Conservation (phyloP, 1,140 invertebrate species). For the Drosophila eugracilis region DNA sequence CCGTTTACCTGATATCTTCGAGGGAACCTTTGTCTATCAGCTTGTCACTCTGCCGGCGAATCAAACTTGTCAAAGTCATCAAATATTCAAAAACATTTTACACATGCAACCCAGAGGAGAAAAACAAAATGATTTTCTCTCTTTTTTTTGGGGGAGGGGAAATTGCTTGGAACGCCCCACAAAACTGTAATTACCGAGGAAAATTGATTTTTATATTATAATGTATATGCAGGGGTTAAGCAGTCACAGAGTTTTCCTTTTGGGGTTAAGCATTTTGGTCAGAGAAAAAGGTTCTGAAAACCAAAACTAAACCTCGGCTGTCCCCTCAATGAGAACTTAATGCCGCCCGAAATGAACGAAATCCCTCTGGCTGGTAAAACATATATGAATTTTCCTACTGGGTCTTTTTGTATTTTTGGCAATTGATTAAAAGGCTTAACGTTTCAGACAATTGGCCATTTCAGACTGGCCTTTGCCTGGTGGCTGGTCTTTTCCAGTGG, state of each 20-base stretch:
- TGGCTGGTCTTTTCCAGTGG: slow-evolving; percentile 17
- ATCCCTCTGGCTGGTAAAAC: slow-evolving; percentile 46
- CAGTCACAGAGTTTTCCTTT: too few species aligned
- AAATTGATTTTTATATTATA: slow-evolving; percentile 77
- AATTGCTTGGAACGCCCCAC: slow-evolving; percentile 53
- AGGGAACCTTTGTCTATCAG: slow-evolving; percentile 10
- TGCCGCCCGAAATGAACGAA: slow-evolving; percentile 73
- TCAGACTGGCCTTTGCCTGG: slow-evolving; percentile 36
- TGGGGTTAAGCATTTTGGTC: slow-evolving; percentile 4
- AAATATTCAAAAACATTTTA: slow-evolving; percentile 79
- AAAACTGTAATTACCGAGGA: slow-evolving; percentile 60
- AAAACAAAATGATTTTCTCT: slow-evolving; percentile 35
- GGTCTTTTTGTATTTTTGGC: slow-evolving; percentile 59
- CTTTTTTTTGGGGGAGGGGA: slow-evolving; percentile 10
- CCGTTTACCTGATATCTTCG: slow-evolving; percentile 64
- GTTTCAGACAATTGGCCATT: slow-evolving; percentile 72
- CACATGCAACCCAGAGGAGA: slow-evolving; percentile 58
- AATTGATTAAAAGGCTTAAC: slow-evolving; percentile 82
- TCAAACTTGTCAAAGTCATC: slow-evolving; percentile 61
- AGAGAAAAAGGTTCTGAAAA: slow-evolving; percentile 31
- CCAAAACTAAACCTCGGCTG: slow-evolving; percentile 54
- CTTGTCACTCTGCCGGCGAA: slow-evolving; percentile 45
- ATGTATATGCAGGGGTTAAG: slow-evolving; percentile 13
- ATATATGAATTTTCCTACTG: slow-evolving; percentile 7
- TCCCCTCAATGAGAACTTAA: slow-evolving; percentile 73